Percentiles rank a stretch among this genome's conserved stretches.
Evolutionary conservation across 2,797 vertebrate genomes (phyloP).

Genomic region (Zenarchopterus dispar): DNA sequence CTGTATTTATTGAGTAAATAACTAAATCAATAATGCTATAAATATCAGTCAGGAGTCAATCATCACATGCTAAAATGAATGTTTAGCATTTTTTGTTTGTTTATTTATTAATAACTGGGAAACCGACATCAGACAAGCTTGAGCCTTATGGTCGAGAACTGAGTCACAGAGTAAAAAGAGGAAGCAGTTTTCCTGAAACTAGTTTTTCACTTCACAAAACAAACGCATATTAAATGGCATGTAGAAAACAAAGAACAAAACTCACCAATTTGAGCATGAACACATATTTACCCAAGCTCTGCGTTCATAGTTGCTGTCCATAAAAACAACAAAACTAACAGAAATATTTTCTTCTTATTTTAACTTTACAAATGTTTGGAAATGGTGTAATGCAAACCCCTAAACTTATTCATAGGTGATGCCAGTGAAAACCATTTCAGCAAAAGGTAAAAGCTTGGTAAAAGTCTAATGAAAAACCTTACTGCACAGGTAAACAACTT

Average conservation of each 20-base stretch:
- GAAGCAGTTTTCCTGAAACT: slow-evolving; percentile 15
- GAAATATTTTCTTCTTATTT: slow-evolving; percentile 37
- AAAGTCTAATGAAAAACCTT: too few relatives aligned
- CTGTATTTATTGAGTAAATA: too few relatives aligned
- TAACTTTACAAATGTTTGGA: slow-evolving; percentile 52
- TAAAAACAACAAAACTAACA: slow-evolving; percentile 29
- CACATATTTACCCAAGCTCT: slow-evolving; percentile 17
- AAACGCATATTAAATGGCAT: not conserved
- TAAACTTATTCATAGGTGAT: slow-evolving; percentile 14
- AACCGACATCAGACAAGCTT: slow-evolving; percentile 31
- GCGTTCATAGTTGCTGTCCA: slow-evolving; percentile 41
- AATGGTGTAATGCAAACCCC: slow-evolving; percentile 36
- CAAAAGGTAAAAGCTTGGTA: too few relatives aligned
- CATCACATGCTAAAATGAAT: slow-evolving; percentile 2
- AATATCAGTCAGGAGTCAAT: too few relatives aligned
- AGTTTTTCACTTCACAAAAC: slow-evolving; percentile 2
- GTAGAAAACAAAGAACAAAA: too few relatives aligned
- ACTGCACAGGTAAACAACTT: too few relatives aligned
- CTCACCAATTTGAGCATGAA: not conserved
- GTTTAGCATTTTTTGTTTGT: slow-evolving; percentile 33
- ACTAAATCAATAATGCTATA: too few relatives aligned
- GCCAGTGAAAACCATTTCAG: not conserved
- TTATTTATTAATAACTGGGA: slow-evolving; percentile 23
- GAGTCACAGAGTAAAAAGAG: slow-evolving; percentile 12
- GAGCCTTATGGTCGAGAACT: slow-evolving; percentile 16